Evolutionary conservation across 92 coral and sea anemone species (phyloP).

Genomic region (Phymanthus crucifer): DNA sequence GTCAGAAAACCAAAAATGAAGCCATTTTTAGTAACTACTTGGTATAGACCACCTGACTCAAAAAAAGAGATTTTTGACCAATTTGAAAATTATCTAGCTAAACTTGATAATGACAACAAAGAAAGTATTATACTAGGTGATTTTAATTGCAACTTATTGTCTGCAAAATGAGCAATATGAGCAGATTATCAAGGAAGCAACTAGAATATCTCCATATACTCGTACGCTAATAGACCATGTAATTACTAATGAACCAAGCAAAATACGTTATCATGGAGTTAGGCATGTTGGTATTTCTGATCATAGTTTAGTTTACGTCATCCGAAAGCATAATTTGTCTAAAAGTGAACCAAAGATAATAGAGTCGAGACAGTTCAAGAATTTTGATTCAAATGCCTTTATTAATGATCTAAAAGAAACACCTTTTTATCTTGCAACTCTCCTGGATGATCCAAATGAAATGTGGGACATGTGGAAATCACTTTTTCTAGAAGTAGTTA

Average conservation of each 20-base stretch:
- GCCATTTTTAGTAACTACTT: conserved; percentile 24
- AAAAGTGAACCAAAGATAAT: conserved; percentile 21
- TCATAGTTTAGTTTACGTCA: conserved; percentile 13
- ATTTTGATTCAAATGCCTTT: conserved; percentile 35
- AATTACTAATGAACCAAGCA: conserved; percentile 8
- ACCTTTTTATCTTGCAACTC: conserved; percentile 32
- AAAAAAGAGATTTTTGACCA: conserved; percentile 9
- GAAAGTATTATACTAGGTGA: conserved; percentile 32
- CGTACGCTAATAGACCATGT: conserved; percentile 13
- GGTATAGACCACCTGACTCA: conserved; percentile 38
- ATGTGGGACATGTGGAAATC: conserved; percentile 53
- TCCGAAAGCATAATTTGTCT: conserved; percentile 26
- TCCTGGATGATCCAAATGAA: conserved; percentile 36
- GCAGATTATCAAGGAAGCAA: conserved; percentile 26
- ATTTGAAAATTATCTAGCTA: conserved; percentile 18
- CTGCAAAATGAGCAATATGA: conserved; percentile 15
- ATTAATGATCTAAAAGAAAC: conserved; percentile 32
- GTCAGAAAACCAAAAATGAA: conserved; percentile 21
- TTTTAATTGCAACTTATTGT: conserved; percentile 28
- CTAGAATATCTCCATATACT: conserved; percentile 12
- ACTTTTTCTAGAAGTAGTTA: conserved; percentile 31
- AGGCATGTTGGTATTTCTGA: conserved; percentile 21
- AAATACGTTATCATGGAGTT: conserved; percentile 2
- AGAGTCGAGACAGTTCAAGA: conserved; percentile 12
- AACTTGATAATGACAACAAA: conserved; percentile 21